phyloP scores from a whole-genome alignment of 2,888 invertebrate species.

The Nomada lathburiana region DNA sequence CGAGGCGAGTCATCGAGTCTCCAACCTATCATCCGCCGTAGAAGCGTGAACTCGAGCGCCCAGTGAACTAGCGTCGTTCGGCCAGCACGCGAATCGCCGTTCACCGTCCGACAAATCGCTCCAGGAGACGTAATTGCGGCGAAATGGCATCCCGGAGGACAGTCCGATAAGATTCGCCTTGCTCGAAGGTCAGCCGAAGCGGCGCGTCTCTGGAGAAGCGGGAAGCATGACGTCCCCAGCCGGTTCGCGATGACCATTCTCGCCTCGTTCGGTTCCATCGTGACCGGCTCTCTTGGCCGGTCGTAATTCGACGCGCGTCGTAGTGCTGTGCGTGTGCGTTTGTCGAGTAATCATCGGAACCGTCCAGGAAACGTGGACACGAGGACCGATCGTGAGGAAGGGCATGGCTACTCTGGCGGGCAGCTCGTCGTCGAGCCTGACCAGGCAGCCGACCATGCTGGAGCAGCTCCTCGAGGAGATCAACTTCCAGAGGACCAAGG shows the following conservation, averaged over 20 bases:
- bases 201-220: background rate
- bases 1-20: conserved; percentile 13
- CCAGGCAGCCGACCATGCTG: conserved; percentile 89
- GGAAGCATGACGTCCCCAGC: conserved; percentile 15
- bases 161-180: background rate
- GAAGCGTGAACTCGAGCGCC: conserved; percentile 34
- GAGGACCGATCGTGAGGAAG: background rate
- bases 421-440: conserved; percentile 78
- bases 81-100: background rate
- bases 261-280: conserved; percentile 9
- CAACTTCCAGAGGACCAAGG: conserved; percentile 96
- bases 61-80: background rate
- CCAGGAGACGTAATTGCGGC: background rate
- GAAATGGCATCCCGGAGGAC: conserved; percentile 22
- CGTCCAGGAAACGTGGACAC: conserved; percentile 27
- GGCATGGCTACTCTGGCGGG: conserved; percentile 80
- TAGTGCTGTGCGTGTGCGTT: background rate
- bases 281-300: conserved; percentile 27
- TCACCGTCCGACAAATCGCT: background rate
- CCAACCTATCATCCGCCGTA: conserved; percentile 6
- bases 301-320: conserved; percentile 42
- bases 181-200: background rate
- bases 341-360: background rate
- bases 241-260: conserved; percentile 31
- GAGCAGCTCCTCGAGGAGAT: conserved; percentile 96